phyloP scores from a whole-genome alignment of 2,888 invertebrate species.

The Prionchulus punctatus region DNA sequence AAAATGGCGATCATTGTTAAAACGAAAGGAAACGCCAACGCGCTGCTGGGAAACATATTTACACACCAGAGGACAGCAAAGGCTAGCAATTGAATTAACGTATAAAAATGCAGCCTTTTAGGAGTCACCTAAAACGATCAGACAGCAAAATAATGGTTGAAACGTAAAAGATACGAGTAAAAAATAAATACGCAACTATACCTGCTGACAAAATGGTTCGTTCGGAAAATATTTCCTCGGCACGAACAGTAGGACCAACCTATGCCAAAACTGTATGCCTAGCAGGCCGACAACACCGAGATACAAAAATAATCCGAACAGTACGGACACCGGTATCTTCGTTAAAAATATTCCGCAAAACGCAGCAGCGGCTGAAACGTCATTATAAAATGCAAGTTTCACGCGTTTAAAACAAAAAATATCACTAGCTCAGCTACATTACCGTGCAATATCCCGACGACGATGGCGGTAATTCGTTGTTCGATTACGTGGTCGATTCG shows the following conservation, averaged over 20 bases:
- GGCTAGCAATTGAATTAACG: slow-evolving; percentile 62
- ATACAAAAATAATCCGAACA: slow-evolving; percentile 10
- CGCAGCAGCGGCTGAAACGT: slow-evolving; percentile 16
- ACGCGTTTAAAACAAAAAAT: too few relatives aligned
- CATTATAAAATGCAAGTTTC: too few relatives aligned
- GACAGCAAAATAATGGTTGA: background rate
- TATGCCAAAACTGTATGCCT: slow-evolving; percentile 74
- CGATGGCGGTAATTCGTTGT: slow-evolving; percentile 61
- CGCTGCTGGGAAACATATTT: slow-evolving; percentile 39
- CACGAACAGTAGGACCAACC: slow-evolving; percentile 68
- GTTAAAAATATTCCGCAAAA: background rate
- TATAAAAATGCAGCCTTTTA: slow-evolving; percentile 77
- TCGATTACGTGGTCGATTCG: slow-evolving; percentile 36
- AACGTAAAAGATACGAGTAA: background rate
- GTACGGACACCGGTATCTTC: slow-evolving; percentile 1
- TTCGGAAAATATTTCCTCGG: slow-evolving; percentile 86
- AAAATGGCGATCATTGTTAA: slow-evolving; percentile 1
- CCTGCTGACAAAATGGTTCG: slow-evolving; percentile 66
- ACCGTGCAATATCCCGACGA: slow-evolving; percentile 51
- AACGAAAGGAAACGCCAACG: slow-evolving; percentile 9
- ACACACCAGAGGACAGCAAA: slow-evolving; percentile 63
- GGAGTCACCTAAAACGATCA: slow-evolving; percentile 36
- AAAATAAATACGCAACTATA: slow-evolving; percentile 34
- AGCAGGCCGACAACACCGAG: slow-evolving; percentile 4
- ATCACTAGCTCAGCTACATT: background rate